Percentiles rank a stretch among this genome's conserved stretches.
These are phyloP conservation scores for Egretta garzetta DNA, from an alignment of 2,113 vertebrate species.

Conservation along the genomic window DNA sequence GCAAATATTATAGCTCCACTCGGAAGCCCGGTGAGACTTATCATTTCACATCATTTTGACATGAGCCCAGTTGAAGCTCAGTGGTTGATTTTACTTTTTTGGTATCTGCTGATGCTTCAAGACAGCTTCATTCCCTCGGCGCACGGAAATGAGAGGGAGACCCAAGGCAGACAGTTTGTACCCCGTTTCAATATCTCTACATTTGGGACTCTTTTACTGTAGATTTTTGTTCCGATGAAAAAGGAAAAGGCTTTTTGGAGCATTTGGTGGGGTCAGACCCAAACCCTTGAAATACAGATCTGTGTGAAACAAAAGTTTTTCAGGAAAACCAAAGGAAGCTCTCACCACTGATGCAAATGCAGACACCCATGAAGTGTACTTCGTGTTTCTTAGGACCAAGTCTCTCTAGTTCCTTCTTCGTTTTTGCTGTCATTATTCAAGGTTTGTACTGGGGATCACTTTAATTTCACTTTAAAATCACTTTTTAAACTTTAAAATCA, in stretches of 20 bases:
- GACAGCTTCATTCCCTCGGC: not conserved
- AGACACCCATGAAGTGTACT: not conserved
- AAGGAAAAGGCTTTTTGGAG: not conserved
- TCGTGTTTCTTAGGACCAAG: not conserved
- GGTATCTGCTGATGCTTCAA: not conserved
- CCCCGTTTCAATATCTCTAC: not conserved
- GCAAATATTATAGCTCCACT: not conserved
- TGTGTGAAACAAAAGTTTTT: not conserved
- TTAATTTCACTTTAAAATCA: too few relatives aligned
- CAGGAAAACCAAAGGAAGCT: not conserved
- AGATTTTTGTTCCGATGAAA: not conserved
- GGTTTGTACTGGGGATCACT: not conserved
- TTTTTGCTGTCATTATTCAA: not conserved
- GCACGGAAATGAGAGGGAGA: not conserved
- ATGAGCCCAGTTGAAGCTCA: not conserved
- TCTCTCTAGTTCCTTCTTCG: not conserved
- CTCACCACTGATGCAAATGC: not conserved
- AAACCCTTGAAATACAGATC: not conserved
- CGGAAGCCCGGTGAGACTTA: not conserved
- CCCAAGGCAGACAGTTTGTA: not conserved
- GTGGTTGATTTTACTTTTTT: not conserved
- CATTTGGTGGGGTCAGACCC: not conserved
- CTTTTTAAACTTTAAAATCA: too few relatives aligned
- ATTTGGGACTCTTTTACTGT: not conserved
- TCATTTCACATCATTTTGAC: not conserved